Percentiles rank a stretch among this genome's conserved stretches.
phyloP scores from a whole-genome alignment of 2,888 invertebrate species.

The Melieria omissa region DNA sequence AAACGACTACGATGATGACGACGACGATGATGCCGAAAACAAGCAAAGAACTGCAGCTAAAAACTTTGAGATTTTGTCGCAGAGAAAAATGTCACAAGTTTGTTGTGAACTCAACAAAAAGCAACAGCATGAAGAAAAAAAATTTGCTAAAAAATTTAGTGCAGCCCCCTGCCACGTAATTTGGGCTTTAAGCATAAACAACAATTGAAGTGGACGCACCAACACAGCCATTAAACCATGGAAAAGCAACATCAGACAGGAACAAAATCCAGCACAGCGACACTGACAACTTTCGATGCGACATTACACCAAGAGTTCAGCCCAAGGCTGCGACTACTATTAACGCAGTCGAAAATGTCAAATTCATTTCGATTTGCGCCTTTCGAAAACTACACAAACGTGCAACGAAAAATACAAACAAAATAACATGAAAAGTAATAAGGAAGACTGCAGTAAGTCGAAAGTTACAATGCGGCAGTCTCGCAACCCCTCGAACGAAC shows the following conservation, averaged over 20 bases:
- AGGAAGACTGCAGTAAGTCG: background rate
- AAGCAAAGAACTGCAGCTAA: background rate
- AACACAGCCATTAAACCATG: no score
- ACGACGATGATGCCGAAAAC: background rate
- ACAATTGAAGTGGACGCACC: no score
- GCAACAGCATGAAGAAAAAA: background rate
- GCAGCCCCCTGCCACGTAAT: no score
- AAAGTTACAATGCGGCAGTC: no score
- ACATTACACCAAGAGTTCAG: no score
- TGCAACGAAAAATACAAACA: slow-evolving; percentile 2
- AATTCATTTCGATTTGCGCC: slow-evolving; percentile 25
- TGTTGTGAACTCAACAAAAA: slow-evolving; percentile 29
- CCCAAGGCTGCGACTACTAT: no score
- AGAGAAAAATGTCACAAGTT: slow-evolving; percentile 51
- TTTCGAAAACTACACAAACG: slow-evolving; percentile 13
- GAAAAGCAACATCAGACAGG: no score
- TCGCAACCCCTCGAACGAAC: no score
- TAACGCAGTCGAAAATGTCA: slow-evolving; percentile 30
- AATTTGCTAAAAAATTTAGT: background rate
- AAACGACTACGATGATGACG: background rate
- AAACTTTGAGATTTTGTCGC: slow-evolving; percentile 27
- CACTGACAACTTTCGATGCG: no score
- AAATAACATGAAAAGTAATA: slow-evolving; percentile 4
- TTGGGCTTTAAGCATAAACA: no score
- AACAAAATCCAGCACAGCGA: no score